These are phyloP conservation scores for Amazona guildingii DNA, from an alignment of 2,113 vertebrate genomes.

Conservation along the genomic window DNA sequence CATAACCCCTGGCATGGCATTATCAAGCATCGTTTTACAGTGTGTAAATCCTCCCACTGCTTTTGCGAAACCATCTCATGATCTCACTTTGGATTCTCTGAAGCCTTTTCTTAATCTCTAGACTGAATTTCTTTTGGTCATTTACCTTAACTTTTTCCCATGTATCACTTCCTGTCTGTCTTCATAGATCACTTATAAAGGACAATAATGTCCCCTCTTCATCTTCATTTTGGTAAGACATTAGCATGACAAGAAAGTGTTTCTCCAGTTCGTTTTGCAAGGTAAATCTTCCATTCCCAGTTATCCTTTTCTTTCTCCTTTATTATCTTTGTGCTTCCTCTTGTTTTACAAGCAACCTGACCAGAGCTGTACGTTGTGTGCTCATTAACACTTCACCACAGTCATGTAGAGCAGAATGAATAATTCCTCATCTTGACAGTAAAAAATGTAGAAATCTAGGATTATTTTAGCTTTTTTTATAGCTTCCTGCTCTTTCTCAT, in stretches of 20 bases:
- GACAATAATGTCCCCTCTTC: not conserved
- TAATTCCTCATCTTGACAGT: not conserved
- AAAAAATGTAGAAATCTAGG: not conserved
- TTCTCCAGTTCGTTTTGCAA: not conserved
- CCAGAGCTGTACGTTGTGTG: not conserved
- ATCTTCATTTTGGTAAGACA: not conserved
- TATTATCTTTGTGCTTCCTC: not conserved
- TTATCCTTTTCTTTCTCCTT: not conserved
- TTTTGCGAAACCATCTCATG: not conserved
- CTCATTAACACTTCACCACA: not conserved
- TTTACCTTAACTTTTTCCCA: not conserved
- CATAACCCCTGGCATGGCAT: not conserved
- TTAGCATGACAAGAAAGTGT: not conserved
- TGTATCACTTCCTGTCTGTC: not conserved
- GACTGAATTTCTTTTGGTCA: not conserved
- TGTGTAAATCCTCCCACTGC: not conserved
- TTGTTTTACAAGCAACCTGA: not conserved
- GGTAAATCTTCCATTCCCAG: not conserved
- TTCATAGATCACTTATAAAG: not conserved
- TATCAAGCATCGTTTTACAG: not conserved
- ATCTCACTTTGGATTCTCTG: not conserved
- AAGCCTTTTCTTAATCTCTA: not conserved
- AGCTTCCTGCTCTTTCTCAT: slow-evolving; percentile 17
- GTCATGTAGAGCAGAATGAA: not conserved
- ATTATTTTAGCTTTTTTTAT: not conserved